These are phyloP conservation scores for Cyprinus carpio DNA, from an alignment of 2,113 vertebrate species.

Conservation along the genomic window DNA sequence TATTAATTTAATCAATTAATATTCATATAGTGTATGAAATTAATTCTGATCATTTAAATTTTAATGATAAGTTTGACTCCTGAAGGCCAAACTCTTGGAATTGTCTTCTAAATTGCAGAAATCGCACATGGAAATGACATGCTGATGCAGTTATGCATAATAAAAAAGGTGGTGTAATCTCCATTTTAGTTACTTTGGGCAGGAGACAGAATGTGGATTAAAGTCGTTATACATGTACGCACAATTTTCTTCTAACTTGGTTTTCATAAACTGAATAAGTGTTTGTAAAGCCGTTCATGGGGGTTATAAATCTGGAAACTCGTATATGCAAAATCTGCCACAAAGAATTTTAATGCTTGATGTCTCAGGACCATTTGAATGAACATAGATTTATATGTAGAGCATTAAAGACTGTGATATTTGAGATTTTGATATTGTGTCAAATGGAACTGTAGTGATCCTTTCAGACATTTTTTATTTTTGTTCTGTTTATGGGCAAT, in stretches of 20 bases:
- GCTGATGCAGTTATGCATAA: not conserved
- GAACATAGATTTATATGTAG: not conserved
- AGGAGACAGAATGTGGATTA: not conserved
- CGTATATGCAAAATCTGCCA: not conserved
- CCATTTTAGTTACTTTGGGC: not conserved
- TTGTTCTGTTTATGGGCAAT: not conserved
- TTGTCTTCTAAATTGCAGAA: no score
- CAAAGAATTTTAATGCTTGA: not conserved
- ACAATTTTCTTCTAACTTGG: not conserved
- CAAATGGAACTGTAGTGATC: not conserved
- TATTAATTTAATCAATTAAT: not conserved
- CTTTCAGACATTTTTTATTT: not conserved
- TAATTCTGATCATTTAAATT: not conserved
- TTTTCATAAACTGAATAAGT: not conserved
- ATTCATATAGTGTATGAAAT: not conserved
- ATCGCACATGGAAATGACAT: not conserved
- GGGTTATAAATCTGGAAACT: not conserved
- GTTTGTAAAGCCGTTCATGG: not conserved
- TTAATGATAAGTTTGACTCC: not conserved
- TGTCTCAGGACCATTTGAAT: not conserved
- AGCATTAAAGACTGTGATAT: not conserved
- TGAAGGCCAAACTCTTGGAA: no score
- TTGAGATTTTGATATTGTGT: not conserved
- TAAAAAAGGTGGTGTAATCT: slow-evolving; percentile 6
- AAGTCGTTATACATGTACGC: not conserved